A percentile compares a stretch with the other conserved stretches of the same genome.
phyloP scores from a whole-genome alignment of 2,797 vertebrate genomes.

The Acanthurus lineatus region DNA sequence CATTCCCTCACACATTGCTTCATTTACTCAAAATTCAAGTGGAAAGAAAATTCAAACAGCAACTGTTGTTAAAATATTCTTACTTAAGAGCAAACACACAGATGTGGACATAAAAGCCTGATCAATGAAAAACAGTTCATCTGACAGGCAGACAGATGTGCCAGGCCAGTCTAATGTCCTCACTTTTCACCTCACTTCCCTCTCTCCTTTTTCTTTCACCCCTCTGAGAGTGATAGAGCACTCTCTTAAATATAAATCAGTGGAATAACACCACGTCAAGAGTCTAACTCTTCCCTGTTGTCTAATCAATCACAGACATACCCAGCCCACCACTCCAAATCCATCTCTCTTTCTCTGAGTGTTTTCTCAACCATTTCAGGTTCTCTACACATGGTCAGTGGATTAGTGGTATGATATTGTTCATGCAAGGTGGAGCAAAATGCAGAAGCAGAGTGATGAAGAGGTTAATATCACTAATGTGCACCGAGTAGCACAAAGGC shows the following conservation, averaged over 20 bases:
- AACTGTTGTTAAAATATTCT: neutral
- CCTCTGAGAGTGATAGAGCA: slow-evolving; percentile 70
- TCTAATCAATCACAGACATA: slow-evolving; percentile 78
- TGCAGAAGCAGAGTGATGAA: neutral
- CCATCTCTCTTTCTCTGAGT: slow-evolving; percentile 52
- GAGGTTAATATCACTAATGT: slow-evolving; percentile 1
- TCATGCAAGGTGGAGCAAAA: neutral
- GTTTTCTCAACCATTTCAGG: slow-evolving; percentile 20
- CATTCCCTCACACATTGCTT: neutral
- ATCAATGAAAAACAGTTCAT: slow-evolving; percentile 29
- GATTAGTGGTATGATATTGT: neutral
- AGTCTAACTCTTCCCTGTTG: slow-evolving; percentile 75
- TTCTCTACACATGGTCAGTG: neutral
- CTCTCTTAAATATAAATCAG: slow-evolving; percentile 84
- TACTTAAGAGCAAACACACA: slow-evolving; percentile 21
- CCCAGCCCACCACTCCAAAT: slow-evolving; percentile 66
- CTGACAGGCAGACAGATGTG: slow-evolving; percentile 70
- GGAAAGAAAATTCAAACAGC: slow-evolving; percentile 4
- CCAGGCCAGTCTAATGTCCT: slow-evolving; percentile 66
- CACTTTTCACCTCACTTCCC: slow-evolving; percentile 64
- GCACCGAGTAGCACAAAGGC: neutral
- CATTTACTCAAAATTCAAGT: neutral
- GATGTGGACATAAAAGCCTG: slow-evolving; percentile 12
- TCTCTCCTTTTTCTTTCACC: slow-evolving; percentile 60
- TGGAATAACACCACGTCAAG: slow-evolving; percentile 71